Base-by-base conservation (phyloP, 2,888 invertebrate genomes). In the Perdita meconis region DNA sequence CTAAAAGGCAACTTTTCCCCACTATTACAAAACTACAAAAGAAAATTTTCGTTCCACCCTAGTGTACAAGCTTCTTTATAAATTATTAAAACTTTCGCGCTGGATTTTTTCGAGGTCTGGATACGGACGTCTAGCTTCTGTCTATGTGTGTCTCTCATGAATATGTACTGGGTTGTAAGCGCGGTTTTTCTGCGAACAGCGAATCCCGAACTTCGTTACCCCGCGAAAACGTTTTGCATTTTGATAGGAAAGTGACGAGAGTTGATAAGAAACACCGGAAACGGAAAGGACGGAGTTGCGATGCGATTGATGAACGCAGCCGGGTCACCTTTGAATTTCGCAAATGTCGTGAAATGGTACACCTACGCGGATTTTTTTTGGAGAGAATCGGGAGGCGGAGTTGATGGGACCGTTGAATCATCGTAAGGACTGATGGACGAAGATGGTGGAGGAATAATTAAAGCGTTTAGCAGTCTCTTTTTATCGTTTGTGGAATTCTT, bases 1-100 rank as follows among this genome's bases (percentile, higher is more conserved):
- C n/a, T n/a, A n/a, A n/a, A n/a, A n/a, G n/a, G n/a, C n/a, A n/a
- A n/a, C n/a, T n/a, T n/a, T n/a, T n/a, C n/a, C n/a, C n/a, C n/a
- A n/a, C n/a, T n/a, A n/a, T n/a, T n/a, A n/a, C n/a, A n/a, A n/a
- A n/a, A n/a, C n/a, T n/a, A n/a, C n/a, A n/a, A n/a, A n/a, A n/a
- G n/a, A n/a, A n/a, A n/a, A n/a, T n/a, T n/a, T n/a, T n/a, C n/a
- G n/a, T n/a, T n/a, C n/a, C n/a, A n/a, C n/a, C n/a, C n/a, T n/a
- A 36, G 19, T 50, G 24, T 60, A 51, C 67, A 51, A 59, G 79
- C 55, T 79, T 70, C 79, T 80, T 80, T 79, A 71, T 79, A 80
- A 80, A 80, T 79, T 79, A 78, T 78, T 74, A 78, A 80, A 80
- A 80, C 67, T 75, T 80, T 80, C 70, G 75, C 79, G 64, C 59